Conservation (phyloP, 2,113 vertebrate genomes). For the Epinephelus lanceolatus region DNA sequence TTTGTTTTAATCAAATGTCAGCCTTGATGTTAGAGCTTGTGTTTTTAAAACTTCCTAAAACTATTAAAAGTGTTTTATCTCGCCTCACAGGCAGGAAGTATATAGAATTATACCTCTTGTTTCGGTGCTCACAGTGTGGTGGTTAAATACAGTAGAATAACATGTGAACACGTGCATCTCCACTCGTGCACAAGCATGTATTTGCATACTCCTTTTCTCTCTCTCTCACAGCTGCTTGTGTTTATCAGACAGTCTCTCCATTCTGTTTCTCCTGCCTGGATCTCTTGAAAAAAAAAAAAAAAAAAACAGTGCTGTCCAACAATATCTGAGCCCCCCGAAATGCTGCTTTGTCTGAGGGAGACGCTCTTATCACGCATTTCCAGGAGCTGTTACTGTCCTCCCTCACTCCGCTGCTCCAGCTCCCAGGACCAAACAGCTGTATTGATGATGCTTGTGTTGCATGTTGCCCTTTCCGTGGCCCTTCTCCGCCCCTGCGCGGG, state of each 20-base stretch:
- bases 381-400: slow-evolving; percentile 57
- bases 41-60: not conserved
- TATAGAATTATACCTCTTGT: not conserved
- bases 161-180: not conserved
- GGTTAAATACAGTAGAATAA: not conserved
- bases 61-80: not conserved
- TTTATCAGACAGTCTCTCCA: slow-evolving; percentile 67
- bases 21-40: not conserved
- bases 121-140: not conserved
- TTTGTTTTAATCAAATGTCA: not conserved
- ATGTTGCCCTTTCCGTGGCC: slow-evolving; percentile 28
- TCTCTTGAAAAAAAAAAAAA: slow-evolving; percentile 51
- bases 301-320: slow-evolving; percentile 31
- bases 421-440: slow-evolving; percentile 36
- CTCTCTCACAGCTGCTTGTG: slow-evolving; percentile 66
- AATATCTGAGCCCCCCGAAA: slow-evolving; percentile 29
- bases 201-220: slow-evolving; percentile 8
- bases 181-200: slow-evolving; percentile 12
- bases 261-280: slow-evolving; percentile 46
- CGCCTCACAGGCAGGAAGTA: too few relatives aligned
- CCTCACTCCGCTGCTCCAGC: not conserved
- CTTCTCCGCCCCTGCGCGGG: slow-evolving; percentile 3
- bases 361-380: slow-evolving; percentile 63
- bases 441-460: slow-evolving; percentile 14
- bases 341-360: slow-evolving; percentile 45